These are phyloP conservation scores for Sebastes fasciatus DNA, from an alignment of 2,113 vertebrate species.

Conservation along the genomic window DNA sequence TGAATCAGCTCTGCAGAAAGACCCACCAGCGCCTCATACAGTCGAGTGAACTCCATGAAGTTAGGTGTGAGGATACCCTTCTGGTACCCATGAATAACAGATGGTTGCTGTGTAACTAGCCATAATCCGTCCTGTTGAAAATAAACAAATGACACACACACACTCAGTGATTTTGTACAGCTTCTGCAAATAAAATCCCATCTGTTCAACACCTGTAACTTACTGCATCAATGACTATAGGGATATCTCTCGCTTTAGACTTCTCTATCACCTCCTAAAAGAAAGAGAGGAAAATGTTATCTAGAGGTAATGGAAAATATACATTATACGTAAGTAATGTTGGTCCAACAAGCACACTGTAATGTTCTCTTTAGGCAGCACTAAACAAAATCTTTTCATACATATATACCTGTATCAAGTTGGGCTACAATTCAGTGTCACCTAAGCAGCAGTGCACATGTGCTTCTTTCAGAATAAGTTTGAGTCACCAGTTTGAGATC, in stretches of 20 bases:
- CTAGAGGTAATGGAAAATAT: neutral
- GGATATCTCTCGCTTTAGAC: slow-evolving; percentile 90
- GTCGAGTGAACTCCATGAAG: slow-evolving; percentile 92
- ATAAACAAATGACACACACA: slow-evolving; percentile 31
- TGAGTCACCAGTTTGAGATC: neutral
- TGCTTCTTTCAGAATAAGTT: neutral
- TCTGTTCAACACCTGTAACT: slow-evolving; percentile 72
- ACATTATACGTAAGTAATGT: neutral
- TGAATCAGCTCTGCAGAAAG: neutral
- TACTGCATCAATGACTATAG: slow-evolving; percentile 95
- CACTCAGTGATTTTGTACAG: neutral
- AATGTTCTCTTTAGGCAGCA: neutral
- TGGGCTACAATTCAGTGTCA: neutral
- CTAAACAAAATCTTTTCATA: neutral
- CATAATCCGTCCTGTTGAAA: slow-evolving; percentile 93
- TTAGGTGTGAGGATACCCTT: slow-evolving; percentile 96
- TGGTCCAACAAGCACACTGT: neutral
- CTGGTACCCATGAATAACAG: slow-evolving; percentile 92
- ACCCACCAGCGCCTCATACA: slow-evolving; percentile 94
- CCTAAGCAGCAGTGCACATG: neutral
- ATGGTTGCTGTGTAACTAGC: slow-evolving; percentile 92
- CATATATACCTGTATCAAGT: too few species aligned
- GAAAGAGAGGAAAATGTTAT: slow-evolving; percentile 23
- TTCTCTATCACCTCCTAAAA: slow-evolving; percentile 93
- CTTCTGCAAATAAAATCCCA: slow-evolving; percentile 24